phyloP scores from a whole-genome alignment of 64 coral and sea anemone species.

The Astreopora myriophthalma region DNA sequence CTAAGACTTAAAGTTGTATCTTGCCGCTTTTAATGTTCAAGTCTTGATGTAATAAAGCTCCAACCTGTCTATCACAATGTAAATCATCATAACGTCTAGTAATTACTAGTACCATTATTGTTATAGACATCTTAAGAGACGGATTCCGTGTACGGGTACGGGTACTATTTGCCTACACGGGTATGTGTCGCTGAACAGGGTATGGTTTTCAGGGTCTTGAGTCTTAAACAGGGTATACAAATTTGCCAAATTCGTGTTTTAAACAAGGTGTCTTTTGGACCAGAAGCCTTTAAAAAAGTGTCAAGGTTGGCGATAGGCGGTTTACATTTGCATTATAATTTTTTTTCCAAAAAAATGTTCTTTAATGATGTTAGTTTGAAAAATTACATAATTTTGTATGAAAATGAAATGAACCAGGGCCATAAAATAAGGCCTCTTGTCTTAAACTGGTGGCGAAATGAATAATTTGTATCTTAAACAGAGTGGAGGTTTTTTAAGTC shows the following conservation, averaged over 20 bases:
- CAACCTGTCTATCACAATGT: background rate
- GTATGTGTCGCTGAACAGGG: too few species aligned
- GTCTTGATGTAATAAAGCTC: background rate
- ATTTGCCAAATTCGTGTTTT: background rate
- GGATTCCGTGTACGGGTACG: background rate
- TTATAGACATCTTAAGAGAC: background rate
- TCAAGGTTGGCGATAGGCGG: background rate
- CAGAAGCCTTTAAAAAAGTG: background rate
- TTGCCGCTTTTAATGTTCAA: background rate
- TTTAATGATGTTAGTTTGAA: background rate
- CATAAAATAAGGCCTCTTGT: background rate
- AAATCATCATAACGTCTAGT: background rate
- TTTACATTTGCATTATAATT: background rate
- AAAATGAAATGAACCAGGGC: background rate
- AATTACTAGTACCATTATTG: background rate
- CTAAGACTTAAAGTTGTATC: background rate
- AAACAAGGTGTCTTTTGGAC: too few species aligned
- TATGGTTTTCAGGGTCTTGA: too few species aligned
- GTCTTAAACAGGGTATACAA: background rate
- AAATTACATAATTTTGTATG: background rate
- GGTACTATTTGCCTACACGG: background rate
- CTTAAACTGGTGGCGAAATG: background rate
- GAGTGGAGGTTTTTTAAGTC: background rate
- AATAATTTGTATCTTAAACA: background rate
- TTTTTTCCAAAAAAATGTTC: background rate